A percentile compares a stretch with the other conserved stretches of the same genome.
Evolutionary conservation across 2,113 vertebrate species (phyloP).

Genomic region (Hemiscyllium ocellatum): DNA sequence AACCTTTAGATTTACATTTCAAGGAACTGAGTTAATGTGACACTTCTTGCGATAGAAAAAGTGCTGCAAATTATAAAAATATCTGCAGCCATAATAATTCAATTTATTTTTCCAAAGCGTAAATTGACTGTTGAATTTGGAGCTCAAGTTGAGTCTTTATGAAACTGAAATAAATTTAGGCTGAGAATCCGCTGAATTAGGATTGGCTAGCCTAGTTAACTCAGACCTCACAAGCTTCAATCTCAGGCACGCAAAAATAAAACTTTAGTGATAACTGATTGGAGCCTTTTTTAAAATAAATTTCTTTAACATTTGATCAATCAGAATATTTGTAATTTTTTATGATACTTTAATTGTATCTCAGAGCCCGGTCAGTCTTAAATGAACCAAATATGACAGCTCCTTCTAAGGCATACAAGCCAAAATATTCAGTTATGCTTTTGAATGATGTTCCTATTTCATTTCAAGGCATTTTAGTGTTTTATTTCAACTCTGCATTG

Average conservation of each 20-base stretch:
- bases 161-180: background rate
- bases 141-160: background rate
- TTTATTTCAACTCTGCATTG: background rate
- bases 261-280: background rate
- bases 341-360: background rate
- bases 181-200: background rate
- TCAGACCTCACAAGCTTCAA: background rate
- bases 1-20: background rate
- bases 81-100: background rate
- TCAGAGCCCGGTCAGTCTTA: background rate
- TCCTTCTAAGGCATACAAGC: background rate
- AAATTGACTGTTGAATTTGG: background rate
- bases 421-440: slow-evolving; percentile 17
- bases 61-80: background rate
- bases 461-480: background rate
- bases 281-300: background rate
- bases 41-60: background rate
- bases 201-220: background rate
- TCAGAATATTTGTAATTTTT: background rate
- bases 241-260: background rate
- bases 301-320: background rate
- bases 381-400: slow-evolving; percentile 1
- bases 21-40: background rate
- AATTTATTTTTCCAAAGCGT: background rate
- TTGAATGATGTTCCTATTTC: background rate